A percentile compares a stretch with the other conserved stretches of the same genome.
phyloP scores from a whole-genome alignment of 2,797 vertebrate genomes.

The Manis crassicaudata region DNA sequence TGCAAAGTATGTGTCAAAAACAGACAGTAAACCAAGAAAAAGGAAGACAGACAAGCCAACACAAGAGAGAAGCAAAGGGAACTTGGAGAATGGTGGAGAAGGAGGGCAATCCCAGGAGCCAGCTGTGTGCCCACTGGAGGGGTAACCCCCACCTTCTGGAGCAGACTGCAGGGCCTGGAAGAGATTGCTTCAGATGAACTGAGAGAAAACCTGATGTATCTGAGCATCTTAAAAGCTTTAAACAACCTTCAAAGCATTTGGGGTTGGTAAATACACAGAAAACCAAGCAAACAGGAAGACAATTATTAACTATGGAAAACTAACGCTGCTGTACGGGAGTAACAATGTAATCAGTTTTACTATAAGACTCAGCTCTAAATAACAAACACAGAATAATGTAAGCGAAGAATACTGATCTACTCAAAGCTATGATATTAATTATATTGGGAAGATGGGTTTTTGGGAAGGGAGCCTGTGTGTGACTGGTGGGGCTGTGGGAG shows the following conservation, averaged over 20 bases:
- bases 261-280: background rate
- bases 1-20: conserved; percentile 8
- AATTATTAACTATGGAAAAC: conserved; percentile 17
- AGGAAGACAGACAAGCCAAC: background rate
- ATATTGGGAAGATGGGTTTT: background rate
- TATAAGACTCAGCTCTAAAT: background rate
- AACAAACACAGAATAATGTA: background rate
- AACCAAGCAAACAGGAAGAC: background rate
- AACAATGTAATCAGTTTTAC: background rate
- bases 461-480: background rate
- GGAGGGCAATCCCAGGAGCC: background rate
- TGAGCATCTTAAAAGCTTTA: background rate
- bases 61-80: background rate
- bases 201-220: background rate
- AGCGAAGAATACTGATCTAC: background rate
- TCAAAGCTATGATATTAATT: background rate
- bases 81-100: background rate
- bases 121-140: background rate
- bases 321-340: background rate
- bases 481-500: background rate
- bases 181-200: background rate
- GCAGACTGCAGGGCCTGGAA: background rate
- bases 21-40: background rate
- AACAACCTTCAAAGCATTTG: background rate
- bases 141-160: rapidly evolving